These are phyloP conservation scores for Cheilosia vernalis DNA, from an alignment of 2,888 invertebrate genomes.

Conservation along the genomic window DNA sequence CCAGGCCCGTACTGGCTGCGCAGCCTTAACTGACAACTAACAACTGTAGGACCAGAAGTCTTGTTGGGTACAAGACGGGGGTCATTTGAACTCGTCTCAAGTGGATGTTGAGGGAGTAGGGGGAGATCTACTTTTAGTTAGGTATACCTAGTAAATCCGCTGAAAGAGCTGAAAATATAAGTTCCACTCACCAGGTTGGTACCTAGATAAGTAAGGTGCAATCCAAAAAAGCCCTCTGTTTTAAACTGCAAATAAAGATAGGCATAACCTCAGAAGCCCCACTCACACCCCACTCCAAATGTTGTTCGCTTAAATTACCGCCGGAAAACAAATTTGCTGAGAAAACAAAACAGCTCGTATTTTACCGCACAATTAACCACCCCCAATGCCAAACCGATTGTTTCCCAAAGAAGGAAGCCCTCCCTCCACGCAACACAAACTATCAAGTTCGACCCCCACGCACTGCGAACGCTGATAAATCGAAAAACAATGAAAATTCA, in stretches of 20 bases:
- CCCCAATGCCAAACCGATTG: slow-evolving; percentile 39
- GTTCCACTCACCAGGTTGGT: no score
- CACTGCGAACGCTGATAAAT: slow-evolving; percentile 47
- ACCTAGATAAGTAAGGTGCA: no score
- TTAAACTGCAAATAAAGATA: neutral
- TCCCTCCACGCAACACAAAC: slow-evolving; percentile 40
- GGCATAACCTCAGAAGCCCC: neutral
- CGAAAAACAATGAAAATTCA: slow-evolving; percentile 75
- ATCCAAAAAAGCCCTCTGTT: no score
- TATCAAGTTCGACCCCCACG: slow-evolving; percentile 39
- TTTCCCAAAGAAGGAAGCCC: slow-evolving; percentile 8
- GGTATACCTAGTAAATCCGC: no score
- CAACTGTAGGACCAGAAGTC: no score
- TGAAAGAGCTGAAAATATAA: no score
- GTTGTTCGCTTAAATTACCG: slow-evolving; percentile 51
- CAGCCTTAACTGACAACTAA: no score
- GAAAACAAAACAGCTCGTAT: slow-evolving; percentile 58
- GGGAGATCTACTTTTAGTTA: no score
- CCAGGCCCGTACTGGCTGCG: no score
- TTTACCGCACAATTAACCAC: slow-evolving; percentile 74
- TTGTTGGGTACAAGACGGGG: no score
- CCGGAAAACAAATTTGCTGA: slow-evolving; percentile 74
- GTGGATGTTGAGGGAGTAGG: no score
- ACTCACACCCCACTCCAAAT: neutral
- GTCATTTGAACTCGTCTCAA: no score